Percentiles rank a stretch among this genome's conserved stretches.
phyloP scores from a whole-genome alignment of 2,888 invertebrate genomes.

The Steromphala cineraria region DNA sequence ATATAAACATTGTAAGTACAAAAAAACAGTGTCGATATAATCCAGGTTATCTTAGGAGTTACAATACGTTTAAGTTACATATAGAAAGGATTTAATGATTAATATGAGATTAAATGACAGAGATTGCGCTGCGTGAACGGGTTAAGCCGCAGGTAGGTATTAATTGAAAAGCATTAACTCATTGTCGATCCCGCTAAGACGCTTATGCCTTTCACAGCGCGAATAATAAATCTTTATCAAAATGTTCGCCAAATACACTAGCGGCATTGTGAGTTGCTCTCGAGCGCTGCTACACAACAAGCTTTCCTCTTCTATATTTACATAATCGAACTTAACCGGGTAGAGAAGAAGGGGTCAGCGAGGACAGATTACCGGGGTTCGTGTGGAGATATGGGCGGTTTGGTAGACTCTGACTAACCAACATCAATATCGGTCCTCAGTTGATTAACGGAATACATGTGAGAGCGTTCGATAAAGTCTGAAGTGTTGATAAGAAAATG shows the following conservation, averaged over 20 bases:
- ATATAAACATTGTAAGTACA: too few relatives aligned
- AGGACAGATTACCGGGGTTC: not conserved
- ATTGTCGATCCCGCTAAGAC: not conserved
- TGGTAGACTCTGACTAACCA: not conserved
- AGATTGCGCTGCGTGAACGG: too few relatives aligned
- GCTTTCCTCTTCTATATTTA: not conserved
- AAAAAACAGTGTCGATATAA: too few relatives aligned
- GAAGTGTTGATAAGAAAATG: not conserved
- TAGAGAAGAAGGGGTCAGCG: not conserved
- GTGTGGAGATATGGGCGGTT: not conserved
- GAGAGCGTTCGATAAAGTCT: not conserved
- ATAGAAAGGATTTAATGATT: too few relatives aligned
- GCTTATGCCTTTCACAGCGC: not conserved
- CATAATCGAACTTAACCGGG: not conserved
- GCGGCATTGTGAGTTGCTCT: not conserved
- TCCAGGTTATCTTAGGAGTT: too few relatives aligned
- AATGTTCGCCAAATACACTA: not conserved
- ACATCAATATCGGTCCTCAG: not conserved
- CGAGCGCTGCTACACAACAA: not conserved
- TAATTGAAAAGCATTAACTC: not conserved
- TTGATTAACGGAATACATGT: too few relatives aligned
- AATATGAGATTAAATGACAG: too few relatives aligned
- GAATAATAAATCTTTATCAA: not conserved
- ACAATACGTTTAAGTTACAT: too few relatives aligned
- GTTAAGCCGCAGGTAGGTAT: not conserved